Base-by-base conservation (phyloP, 2,113 vertebrate species). In the Oncorhynchus keta region DNA sequence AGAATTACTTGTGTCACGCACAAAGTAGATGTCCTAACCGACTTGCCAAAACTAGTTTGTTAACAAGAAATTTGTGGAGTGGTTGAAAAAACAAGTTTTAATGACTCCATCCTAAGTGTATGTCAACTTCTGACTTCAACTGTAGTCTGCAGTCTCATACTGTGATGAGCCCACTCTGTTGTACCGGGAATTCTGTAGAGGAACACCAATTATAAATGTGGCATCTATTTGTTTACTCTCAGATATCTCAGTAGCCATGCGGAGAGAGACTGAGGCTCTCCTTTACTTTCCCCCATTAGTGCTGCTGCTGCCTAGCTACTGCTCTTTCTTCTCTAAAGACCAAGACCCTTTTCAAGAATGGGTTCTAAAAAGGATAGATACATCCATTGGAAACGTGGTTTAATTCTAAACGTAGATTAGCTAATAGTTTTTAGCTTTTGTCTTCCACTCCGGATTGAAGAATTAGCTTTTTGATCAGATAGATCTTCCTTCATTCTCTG, bases 141-240 rank as follows among this genome's bases (percentile, higher is more conserved):
- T 80, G 16, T 68, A 35, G 67, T n/a, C 22, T 67, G 64, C 11
- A 30, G 65, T 35, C 32, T 45, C 32, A 26, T 62, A 11, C 22
- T 18, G 68, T 64, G 35, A 62, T 62, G 68, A 76, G 55, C 35
- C 11, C 11, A 18, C 20, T 70, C 61, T n/a, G 3, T 32, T 55
- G 12, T 4, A 49, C 68, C 24, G 72, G 66, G 64, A 78, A 81
- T 77, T 81, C 64, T 22, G n/a, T 62, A 62, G 24, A 39, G 45
- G 69, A 84, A 77, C 24, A 77, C 75, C 75, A 86, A 81, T 86
- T 84, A 85, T 77, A 84, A 73, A 83, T 66, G 72, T 81, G 79
- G 80, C 69, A 80, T 83, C 78, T 71, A 59, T 81, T 81, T 70
- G 77, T 76, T 78, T 79, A 73, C 51, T 59, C 20, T 72, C 68